Conservation (phyloP, 2,113 vertebrate genomes). For the Dinomys branickii region DNA sequence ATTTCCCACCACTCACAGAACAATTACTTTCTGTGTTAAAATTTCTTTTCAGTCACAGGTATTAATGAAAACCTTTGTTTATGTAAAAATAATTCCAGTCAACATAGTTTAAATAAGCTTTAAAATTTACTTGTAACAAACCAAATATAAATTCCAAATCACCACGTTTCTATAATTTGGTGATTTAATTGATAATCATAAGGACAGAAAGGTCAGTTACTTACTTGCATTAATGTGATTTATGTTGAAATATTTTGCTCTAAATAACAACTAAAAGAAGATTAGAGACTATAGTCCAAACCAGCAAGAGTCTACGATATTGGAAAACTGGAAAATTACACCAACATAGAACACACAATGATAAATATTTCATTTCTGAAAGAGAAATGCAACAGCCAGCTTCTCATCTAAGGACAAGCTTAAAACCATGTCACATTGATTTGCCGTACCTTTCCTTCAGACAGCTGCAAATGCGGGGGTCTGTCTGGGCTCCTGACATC, state of each 20-base stretch:
- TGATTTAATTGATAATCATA: slow-evolving; percentile 24
- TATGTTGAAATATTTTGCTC: slow-evolving; percentile 27
- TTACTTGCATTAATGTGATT: slow-evolving; percentile 58
- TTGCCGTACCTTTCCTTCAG: slow-evolving; percentile 89
- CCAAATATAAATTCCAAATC: slow-evolving; percentile 56
- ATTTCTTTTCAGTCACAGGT: slow-evolving; percentile 33
- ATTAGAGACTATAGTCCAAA: not conserved
- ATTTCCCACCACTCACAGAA: not conserved
- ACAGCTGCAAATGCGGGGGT: slow-evolving; percentile 81
- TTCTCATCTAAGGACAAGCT: not conserved
- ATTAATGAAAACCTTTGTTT: slow-evolving; percentile 17
- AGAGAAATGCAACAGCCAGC: not conserved
- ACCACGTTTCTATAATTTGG: not conserved
- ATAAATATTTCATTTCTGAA: slow-evolving; percentile 36
- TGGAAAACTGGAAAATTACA: not conserved
- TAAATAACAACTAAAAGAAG: slow-evolving; percentile 18
- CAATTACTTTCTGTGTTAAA: not conserved
- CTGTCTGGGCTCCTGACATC: slow-evolving; percentile 82
- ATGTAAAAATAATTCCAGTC: slow-evolving; percentile 20
- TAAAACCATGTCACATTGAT: not conserved
- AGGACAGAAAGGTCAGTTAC: slow-evolving; percentile 25
- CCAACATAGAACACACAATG: not conserved
- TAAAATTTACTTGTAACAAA: slow-evolving; percentile 56
- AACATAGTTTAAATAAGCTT: slow-evolving; percentile 39
- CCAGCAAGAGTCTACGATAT: not conserved